phyloP scores from a whole-genome alignment of 2,888 invertebrate genomes.

The Sericinus montela region DNA sequence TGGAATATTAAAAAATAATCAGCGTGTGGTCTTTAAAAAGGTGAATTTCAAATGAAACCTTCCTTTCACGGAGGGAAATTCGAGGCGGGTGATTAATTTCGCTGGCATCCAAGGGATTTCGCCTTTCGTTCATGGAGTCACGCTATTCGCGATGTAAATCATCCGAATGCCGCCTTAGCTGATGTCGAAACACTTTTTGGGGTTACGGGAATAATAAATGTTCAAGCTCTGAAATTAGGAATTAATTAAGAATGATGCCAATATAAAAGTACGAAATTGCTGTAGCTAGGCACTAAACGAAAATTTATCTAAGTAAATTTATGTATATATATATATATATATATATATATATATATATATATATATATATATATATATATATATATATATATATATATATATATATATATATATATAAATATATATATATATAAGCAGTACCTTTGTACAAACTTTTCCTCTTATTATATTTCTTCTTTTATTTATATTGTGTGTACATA shows the following conservation, averaged over 20 bases:
- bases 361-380: no score
- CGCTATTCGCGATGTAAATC: slow-evolving; percentile 57
- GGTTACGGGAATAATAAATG: background rate
- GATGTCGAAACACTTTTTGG: slow-evolving; percentile 14
- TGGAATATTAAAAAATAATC: slow-evolving; percentile 21
- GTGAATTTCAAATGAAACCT: slow-evolving; percentile 43
- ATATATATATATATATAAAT: no score
- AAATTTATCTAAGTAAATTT: no score
- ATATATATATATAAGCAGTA: no score
- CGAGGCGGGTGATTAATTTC: slow-evolving; percentile 58
- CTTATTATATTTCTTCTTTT: no score
- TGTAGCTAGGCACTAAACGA: no score
- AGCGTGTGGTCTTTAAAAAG: slow-evolving; percentile 33
- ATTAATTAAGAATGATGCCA: background rate
- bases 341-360: no score
- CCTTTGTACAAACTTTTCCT: no score
- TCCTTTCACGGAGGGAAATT: slow-evolving; percentile 39
- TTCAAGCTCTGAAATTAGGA: background rate
- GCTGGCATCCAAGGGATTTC: slow-evolving; percentile 55
- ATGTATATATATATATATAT: no score
- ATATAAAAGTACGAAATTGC: background rate
- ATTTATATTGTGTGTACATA: no score
- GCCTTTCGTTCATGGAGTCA: slow-evolving; percentile 52
- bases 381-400: no score
- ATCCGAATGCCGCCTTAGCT: slow-evolving; percentile 37